These are phyloP conservation scores for Acleris holmiana DNA, from an alignment of 2,888 invertebrate species.

Conservation along the genomic window DNA sequence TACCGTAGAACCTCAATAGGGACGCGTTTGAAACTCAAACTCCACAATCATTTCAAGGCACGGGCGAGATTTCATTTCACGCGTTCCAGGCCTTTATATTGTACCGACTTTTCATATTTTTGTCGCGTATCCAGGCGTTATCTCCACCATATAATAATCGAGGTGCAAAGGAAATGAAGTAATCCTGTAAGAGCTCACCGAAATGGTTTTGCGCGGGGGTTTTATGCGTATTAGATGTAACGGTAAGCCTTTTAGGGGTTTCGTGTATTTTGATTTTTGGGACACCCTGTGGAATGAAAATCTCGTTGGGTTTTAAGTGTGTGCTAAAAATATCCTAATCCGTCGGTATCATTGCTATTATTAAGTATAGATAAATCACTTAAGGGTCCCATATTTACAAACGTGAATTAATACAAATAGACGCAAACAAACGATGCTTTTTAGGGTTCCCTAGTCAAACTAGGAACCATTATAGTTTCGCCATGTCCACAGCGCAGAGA, in stretches of 20 bases:
- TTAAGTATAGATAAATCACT: too few species aligned
- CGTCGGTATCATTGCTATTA: too few species aligned
- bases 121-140: conserved; percentile 21
- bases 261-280: conserved; percentile 11
- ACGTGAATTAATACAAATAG: too few species aligned
- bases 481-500: too few species aligned
- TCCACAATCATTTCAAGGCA: not conserved
- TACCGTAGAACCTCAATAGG: too few species aligned
- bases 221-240: conserved; percentile 10
- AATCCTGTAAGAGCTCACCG: conserved; percentile 16
- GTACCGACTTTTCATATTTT: conserved; percentile 16
- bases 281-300: conserved; percentile 2
- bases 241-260: not conserved
- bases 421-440: too few species aligned
- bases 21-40: not conserved
- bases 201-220: conserved; percentile 18
- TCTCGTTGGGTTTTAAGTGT: not conserved
- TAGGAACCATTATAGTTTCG: too few species aligned
- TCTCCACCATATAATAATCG: conserved; percentile 26
- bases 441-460: too few species aligned
- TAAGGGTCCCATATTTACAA: too few species aligned
- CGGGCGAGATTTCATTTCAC: not conserved
- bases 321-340: too few species aligned
- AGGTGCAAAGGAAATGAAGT: conserved; percentile 36
- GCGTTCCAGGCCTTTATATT: conserved; percentile 11